These are phyloP conservation scores for Drosophila arawakana DNA, from an alignment of 1,140 invertebrate species.

Conservation along the genomic window DNA sequence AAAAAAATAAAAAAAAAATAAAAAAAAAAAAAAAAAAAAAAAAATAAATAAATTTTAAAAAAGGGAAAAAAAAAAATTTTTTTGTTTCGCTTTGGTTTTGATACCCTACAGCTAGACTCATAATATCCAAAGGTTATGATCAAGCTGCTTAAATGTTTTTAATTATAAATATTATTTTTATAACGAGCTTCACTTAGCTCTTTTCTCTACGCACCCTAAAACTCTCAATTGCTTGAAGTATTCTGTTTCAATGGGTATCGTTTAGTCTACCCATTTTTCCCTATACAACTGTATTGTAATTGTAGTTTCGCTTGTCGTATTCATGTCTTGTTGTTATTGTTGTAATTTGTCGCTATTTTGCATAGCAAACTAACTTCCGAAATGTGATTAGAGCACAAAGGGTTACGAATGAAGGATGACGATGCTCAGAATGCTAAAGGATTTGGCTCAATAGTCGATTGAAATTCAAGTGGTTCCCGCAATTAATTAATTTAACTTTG, in stretches of 20 bases:
- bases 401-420: neutral
- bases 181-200: neutral
- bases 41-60: no score
- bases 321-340: constrained; percentile 24
- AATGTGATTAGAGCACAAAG: constrained; percentile 68
- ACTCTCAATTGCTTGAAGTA: neutral
- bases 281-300: constrained; percentile 24
- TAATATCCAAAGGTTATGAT: neutral
- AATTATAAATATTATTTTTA: neutral
- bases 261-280: neutral
- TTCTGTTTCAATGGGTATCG: neutral
- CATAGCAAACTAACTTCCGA: constrained; percentile 59
- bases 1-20: no score
- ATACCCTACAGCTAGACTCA: neutral
- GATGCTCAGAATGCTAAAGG: constrained; percentile 13
- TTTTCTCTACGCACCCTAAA: neutral
- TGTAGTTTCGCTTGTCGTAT: constrained; percentile 12
- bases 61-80: no score
- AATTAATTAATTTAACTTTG: constrained; percentile 71
- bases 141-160: neutral
- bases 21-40: no score
- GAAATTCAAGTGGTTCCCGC: constrained; percentile 76
- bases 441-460: constrained; percentile 54
- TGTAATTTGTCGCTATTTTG: constrained; percentile 68
- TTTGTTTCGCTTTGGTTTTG: constrained; percentile 18